Percentiles rank a stretch among this genome's conserved stretches.
phyloP scores from a whole-genome alignment of 2,888 invertebrate species.

The Parascotia fuliginaria region DNA sequence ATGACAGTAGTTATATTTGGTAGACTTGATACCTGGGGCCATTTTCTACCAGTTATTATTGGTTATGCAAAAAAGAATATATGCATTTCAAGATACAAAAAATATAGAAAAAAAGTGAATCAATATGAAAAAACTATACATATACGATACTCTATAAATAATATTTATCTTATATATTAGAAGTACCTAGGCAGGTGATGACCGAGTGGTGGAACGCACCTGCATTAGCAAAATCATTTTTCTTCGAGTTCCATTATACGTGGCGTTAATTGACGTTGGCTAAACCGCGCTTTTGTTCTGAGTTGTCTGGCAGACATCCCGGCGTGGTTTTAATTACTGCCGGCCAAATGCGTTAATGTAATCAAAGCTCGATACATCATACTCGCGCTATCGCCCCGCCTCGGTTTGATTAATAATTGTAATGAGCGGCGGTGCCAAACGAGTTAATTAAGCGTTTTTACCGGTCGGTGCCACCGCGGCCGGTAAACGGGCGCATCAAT shows the following conservation, averaged over 20 bases:
- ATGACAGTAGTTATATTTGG: too few relatives aligned
- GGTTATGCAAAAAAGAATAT: too few relatives aligned
- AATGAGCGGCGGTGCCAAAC: conserved; percentile 85
- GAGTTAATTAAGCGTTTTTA: conserved; percentile 85
- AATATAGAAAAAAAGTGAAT: too few relatives aligned
- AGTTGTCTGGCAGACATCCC: conserved; percentile 59
- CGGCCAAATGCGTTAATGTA: conserved; percentile 80
- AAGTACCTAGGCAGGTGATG: conserved; percentile 27
- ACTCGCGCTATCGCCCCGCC: conserved; percentile 80
- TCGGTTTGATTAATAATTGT: conserved; percentile 84
- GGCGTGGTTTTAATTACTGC: conserved; percentile 81
- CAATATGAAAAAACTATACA: too few relatives aligned
- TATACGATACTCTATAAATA: too few relatives aligned
- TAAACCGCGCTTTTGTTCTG: conserved; percentile 50
- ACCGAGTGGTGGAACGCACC: conserved; percentile 26
- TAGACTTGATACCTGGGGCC: too few relatives aligned
- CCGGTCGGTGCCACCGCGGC: conserved; percentile 75
- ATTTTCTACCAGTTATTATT: too few relatives aligned
- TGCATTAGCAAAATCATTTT: conserved; percentile 54
- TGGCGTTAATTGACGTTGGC: conserved; percentile 57
- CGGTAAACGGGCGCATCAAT: conserved; percentile 84
- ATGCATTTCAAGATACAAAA: too few relatives aligned
- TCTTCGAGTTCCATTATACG: conserved; percentile 54
- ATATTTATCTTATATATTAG: conserved; percentile 4
- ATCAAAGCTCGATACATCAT: conserved; percentile 85